phyloP scores from a whole-genome alignment of 1,140 invertebrate species.

The Ctenoplectra terminalis region DNA sequence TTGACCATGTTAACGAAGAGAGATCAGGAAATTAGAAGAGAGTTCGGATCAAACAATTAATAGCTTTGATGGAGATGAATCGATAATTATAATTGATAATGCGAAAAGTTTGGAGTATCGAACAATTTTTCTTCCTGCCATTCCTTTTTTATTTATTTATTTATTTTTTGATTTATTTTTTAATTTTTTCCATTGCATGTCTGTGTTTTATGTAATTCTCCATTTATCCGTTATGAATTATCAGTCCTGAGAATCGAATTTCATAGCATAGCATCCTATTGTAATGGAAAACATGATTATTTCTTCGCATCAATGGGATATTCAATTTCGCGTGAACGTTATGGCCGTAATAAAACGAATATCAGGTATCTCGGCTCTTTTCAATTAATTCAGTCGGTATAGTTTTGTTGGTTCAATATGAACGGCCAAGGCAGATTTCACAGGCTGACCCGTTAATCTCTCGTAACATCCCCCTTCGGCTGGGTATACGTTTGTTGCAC shows the following conservation, averaged over 20 bases:
- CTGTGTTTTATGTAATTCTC: not conserved
- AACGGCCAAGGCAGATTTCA: not conserved
- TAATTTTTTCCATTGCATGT: not conserved
- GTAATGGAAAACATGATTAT: slow-evolving; percentile 18
- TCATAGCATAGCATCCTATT: not conserved
- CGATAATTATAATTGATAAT: not conserved
- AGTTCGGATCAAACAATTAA: not conserved
- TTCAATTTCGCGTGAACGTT: not conserved
- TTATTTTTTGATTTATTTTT: not conserved
- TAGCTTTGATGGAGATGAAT: not conserved
- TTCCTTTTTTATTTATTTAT: not conserved
- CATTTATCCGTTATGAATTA: not conserved
- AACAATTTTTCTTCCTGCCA: not conserved
- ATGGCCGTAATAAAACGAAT: not conserved
- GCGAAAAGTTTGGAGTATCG: too few relatives aligned
- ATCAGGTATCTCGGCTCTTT: not conserved
- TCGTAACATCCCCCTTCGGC: slow-evolving; percentile 5
- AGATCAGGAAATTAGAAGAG: too few relatives aligned
- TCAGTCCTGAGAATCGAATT: not conserved
- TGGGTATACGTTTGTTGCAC: not conserved
- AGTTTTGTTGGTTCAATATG: not conserved
- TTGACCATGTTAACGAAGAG: slow-evolving; percentile 6
- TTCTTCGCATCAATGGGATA: not conserved
- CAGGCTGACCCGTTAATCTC: not conserved
- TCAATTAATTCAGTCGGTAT: not conserved